Conservation (phyloP, 2,797 vertebrate genomes). For the Tokudaia muenninki region DNA sequence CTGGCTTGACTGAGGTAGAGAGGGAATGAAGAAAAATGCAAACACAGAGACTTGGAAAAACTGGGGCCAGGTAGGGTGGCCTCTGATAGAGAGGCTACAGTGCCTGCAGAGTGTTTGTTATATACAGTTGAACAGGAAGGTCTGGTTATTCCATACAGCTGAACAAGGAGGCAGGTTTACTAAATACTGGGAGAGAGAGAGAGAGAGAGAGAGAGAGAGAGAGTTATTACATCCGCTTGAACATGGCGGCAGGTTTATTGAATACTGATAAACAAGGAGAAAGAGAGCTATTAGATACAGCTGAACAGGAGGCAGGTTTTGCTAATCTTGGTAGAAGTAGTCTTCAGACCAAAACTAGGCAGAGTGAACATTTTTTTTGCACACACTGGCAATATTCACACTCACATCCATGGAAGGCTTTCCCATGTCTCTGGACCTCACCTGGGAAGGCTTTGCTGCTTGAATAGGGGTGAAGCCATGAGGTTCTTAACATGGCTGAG, state of each 20-base stretch:
- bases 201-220: background rate
- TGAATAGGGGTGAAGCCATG: background rate
- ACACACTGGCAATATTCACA: background rate
- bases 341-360: background rate
- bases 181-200: background rate
- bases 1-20: background rate
- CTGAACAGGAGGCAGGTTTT: background rate
- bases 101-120: background rate
- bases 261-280: background rate
- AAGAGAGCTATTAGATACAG: background rate
- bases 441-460: background rate
- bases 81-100: background rate
- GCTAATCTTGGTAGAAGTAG: background rate
- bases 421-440: background rate
- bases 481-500: background rate
- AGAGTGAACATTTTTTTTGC: background rate
- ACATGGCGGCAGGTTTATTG: background rate
- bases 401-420: background rate
- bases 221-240: background rate
- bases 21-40: background rate
- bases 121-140: background rate
- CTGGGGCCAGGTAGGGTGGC: background rate
- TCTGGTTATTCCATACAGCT: background rate
- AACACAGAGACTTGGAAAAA: background rate
- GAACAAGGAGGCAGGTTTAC: background rate